These are phyloP conservation scores for Muscicapa comitata DNA, from an alignment of 2,797 vertebrate species.

Conservation along the genomic window DNA sequence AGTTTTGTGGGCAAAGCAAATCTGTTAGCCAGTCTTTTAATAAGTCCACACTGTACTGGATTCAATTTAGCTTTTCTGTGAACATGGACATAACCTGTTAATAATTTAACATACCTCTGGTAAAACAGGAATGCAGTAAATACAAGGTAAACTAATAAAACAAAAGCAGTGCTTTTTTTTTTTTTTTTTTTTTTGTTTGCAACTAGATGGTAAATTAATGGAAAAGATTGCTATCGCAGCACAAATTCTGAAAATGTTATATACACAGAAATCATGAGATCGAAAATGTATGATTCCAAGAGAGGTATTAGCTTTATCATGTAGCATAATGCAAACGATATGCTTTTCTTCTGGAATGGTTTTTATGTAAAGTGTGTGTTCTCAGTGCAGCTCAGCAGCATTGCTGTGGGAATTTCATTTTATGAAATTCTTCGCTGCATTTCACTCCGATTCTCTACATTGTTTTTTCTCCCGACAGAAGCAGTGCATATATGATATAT, in stretches of 20 bases:
- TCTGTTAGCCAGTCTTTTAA: slow-evolving; percentile 49
- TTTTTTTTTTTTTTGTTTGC: slow-evolving; percentile 1
- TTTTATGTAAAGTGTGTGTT: neutral
- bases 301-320: neutral
- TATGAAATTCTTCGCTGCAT: neutral
- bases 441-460: neutral
- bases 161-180: neutral
- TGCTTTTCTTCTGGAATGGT: neutral
- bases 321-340: neutral
- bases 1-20: slow-evolving; percentile 39
- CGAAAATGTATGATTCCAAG: neutral
- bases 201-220: slow-evolving; percentile 1
- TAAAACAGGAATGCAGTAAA: slow-evolving; percentile 12
- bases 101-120: slow-evolving; percentile 56
- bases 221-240: neutral
- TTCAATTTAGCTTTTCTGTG: slow-evolving; percentile 45
- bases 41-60: slow-evolving; percentile 14
- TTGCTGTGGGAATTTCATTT: neutral
- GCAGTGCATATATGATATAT: neutral
- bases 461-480: neutral
- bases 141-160: slow-evolving; percentile 50
- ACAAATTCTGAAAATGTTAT: neutral
- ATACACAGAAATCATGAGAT: neutral
- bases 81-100: slow-evolving; percentile 51
- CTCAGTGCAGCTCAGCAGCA: neutral